Evolutionary conservation across 2,888 invertebrate species (phyloP).

Genomic region (Stenchaetothrips biformis): DNA sequence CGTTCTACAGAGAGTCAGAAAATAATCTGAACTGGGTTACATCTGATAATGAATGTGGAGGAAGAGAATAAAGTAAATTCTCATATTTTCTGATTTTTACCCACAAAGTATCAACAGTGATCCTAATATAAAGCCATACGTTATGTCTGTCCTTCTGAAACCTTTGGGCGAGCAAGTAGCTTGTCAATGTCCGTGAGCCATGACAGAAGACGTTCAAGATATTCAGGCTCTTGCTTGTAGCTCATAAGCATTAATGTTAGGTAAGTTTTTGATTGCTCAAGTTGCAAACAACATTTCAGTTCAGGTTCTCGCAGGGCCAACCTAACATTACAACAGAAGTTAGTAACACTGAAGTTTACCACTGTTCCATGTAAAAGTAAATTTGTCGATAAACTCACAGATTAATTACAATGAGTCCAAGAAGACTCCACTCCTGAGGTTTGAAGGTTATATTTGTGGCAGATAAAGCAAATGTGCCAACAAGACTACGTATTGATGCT

Average conservation of each 20-base stretch:
- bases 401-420: slow-evolving; percentile 64
- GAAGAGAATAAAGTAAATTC: neutral
- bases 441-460: slow-evolving; percentile 69
- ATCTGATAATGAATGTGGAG: neutral
- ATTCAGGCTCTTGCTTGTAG: slow-evolving; percentile 51
- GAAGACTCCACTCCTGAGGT: slow-evolving; percentile 64
- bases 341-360: too few relatives aligned
- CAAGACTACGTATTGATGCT: slow-evolving; percentile 44
- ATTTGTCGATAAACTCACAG: slow-evolving; percentile 49
- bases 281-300: slow-evolving; percentile 39
- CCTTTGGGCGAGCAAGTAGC: neutral
- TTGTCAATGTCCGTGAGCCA: slow-evolving; percentile 52
- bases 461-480: slow-evolving; percentile 61
- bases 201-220: slow-evolving; percentile 49
- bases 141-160: neutral
- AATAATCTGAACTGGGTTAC: neutral
- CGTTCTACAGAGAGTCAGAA: neutral
- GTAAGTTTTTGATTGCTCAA: slow-evolving; percentile 46
- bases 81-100: neutral
- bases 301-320: slow-evolving; percentile 41
- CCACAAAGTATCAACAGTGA: neutral
- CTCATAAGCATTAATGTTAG: slow-evolving; percentile 51
- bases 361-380: too few relatives aligned
- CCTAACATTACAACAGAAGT: slow-evolving; percentile 35
- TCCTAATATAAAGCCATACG: neutral